These are phyloP conservation scores for Telenomus remus DNA, from an alignment of 1,140 invertebrate genomes.

Conservation along the genomic window DNA sequence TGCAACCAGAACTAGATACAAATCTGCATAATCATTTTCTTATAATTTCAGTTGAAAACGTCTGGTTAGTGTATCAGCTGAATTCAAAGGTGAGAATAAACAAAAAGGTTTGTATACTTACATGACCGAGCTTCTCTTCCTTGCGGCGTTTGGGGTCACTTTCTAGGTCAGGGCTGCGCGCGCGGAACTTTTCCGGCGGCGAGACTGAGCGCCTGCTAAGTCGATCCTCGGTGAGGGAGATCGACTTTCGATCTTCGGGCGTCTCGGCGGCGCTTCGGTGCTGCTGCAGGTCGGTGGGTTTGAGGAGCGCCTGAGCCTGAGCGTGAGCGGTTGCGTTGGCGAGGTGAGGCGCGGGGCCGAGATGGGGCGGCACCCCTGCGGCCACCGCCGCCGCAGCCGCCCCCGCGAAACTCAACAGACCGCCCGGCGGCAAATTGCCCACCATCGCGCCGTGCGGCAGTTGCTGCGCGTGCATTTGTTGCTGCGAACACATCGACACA, in stretches of 20 bases:
- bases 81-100: constrained; percentile 42
- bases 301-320: constrained; percentile 68
- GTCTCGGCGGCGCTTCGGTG: constrained; percentile 66
- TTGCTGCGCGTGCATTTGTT: constrained; percentile 94
- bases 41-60: background rate
- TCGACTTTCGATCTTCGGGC: constrained; percentile 71
- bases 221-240: constrained; percentile 67
- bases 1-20: too few species aligned
- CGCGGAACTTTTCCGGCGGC: constrained; percentile 77
- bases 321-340: constrained; percentile 66
- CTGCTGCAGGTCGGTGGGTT: constrained; percentile 68
- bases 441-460: constrained; percentile 85
- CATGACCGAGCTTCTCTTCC: constrained; percentile 74
- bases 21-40: too few species aligned
- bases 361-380: constrained; percentile 68
- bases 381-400: constrained; percentile 69
- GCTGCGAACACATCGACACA: constrained; percentile 75
- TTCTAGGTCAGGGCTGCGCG: constrained; percentile 73
- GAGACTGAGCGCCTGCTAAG: constrained; percentile 76
- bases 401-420: constrained; percentile 71
- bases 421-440: constrained; percentile 74
- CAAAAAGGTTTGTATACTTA: constrained; percentile 59
- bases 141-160: constrained; percentile 74
- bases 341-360: constrained; percentile 66
- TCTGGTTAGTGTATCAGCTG: too few species aligned